Base-by-base conservation (phyloP, 2,797 vertebrate genomes). In the Rhinatrema bivittatum region DNA sequence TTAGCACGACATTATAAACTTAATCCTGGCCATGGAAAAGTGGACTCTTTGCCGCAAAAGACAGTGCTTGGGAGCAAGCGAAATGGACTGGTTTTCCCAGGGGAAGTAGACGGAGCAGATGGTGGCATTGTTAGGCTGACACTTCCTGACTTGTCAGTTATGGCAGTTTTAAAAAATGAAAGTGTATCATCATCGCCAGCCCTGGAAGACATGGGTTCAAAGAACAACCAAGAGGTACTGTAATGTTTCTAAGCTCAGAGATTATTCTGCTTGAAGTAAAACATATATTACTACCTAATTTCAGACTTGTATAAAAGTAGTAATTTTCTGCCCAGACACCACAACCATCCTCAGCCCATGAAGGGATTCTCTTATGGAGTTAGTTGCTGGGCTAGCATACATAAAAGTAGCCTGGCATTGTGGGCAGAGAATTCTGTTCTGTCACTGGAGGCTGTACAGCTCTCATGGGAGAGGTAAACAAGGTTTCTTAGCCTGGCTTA, bases 1-100 rank as follows among this genome's bases (percentile, higher is more conserved):
- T 74, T 98, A 53, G 88, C 87, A 51, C 83, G 95, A 27, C 94
- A 98, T 56, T 93, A 93, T 53, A 91, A 81, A 55, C 84, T 97
- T 12, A 87, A 95, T 42, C 91, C 94, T 1, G 67, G 56, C 22
- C 95, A 98, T 1, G 77, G 87, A 19, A 77, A 61, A 19, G 45
- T 59, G 55, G 65, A 72, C 19, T 12, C 57, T 32, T 51, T 36
- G 39, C 32, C 53, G 57, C 65, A 34, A 1, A 54, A 40, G 46
- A 24, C 22, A 30, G 13, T 16, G 30, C 52, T 48, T 17, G 41
- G 29, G 1, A 56, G 38, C 54, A 67, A 56, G 6, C 47, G 52
- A 42, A 36, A 33, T 5, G 32, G 53, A 39, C 54, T 35, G 29
- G 21, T 12, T 29, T n/a, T 33, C 29, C 15, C 17, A 23, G 64